phyloP scores from a whole-genome alignment of 37 sponge, comb jelly and placozoan species.

The Agelas oroides region DNA sequence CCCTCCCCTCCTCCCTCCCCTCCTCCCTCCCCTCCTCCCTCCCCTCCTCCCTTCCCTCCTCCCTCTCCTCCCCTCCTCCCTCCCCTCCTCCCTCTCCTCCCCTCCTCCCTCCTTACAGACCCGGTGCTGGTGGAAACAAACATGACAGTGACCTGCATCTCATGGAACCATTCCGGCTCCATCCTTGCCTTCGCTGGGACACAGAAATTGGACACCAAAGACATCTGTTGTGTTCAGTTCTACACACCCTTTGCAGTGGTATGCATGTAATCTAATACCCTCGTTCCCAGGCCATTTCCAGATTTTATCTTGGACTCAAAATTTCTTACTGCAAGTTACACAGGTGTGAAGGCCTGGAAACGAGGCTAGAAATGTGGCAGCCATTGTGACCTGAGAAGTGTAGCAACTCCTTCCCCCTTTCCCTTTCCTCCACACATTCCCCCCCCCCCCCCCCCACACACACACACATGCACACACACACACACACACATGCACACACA shows the following conservation, averaged over 20 bases:
- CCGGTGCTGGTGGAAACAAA: slow-evolving; percentile 72
- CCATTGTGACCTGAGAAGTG: too few species aligned
- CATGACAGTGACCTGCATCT: slow-evolving; percentile 53
- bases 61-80: too few species aligned
- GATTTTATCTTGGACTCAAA: not conserved
- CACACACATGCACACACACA: not conserved
- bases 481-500: not conserved
- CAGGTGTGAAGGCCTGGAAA: too few species aligned
- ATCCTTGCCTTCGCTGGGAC: slow-evolving; percentile 86
- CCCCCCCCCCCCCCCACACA: not conserved
- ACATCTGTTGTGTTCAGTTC: slow-evolving; percentile 85
- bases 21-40: too few species aligned
- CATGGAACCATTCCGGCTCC: slow-evolving; percentile 88
- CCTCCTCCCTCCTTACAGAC: slow-evolving; percentile 20
- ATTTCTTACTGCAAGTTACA: too few species aligned
- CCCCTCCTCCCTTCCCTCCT: not conserved
- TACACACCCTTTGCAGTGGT: slow-evolving; percentile 83
- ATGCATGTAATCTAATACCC: not conserved
- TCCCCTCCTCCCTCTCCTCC: too few species aligned
- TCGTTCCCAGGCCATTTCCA: too few species aligned
- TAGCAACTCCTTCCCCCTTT: too few species aligned
- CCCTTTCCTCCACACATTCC: not conserved
- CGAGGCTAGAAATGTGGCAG: too few species aligned
- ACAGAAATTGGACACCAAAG: slow-evolving; percentile 59
- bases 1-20: too few species aligned